These are phyloP conservation scores for Pelobates fuscus DNA, from an alignment of 2,113 vertebrate genomes.

Conservation along the genomic window DNA sequence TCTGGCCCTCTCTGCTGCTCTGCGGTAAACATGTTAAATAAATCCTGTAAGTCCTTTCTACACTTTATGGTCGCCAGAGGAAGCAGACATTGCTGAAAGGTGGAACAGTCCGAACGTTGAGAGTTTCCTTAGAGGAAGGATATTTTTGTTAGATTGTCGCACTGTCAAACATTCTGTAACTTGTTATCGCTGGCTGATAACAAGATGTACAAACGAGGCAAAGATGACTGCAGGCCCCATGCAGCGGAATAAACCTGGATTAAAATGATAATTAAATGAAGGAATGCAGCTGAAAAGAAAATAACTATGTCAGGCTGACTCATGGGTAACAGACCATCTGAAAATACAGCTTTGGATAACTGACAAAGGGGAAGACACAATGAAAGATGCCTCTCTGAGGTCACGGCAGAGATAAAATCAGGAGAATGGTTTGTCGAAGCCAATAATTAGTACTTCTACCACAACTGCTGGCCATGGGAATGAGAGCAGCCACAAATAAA, in stretches of 20 bases:
- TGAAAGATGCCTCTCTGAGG: background rate
- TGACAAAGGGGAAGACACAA: background rate
- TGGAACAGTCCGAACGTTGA: no score
- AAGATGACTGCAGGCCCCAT: background rate
- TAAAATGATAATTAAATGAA: background rate
- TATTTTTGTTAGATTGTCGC: no score
- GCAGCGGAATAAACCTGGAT: background rate
- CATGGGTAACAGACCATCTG: background rate
- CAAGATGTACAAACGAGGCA: background rate
- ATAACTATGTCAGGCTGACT: background rate
- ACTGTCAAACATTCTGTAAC: no score
- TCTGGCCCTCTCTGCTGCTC: no score
- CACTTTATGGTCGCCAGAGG: no score
- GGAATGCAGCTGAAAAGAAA: background rate
- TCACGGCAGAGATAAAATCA: background rate
- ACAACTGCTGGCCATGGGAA: background rate
- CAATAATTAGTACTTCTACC: background rate
- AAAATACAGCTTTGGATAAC: constrained; percentile 11
- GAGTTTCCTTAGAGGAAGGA: no score
- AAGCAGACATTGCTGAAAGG: no score
- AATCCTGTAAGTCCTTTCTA: no score
- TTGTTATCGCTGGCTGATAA: no score
- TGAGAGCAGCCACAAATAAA: constrained; percentile 4
- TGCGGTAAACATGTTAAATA: no score
- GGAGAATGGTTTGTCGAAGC: background rate